Evolutionary conservation across 2,113 vertebrate species (phyloP).

Genomic region (Astatoreochromis straeleni): DNA sequence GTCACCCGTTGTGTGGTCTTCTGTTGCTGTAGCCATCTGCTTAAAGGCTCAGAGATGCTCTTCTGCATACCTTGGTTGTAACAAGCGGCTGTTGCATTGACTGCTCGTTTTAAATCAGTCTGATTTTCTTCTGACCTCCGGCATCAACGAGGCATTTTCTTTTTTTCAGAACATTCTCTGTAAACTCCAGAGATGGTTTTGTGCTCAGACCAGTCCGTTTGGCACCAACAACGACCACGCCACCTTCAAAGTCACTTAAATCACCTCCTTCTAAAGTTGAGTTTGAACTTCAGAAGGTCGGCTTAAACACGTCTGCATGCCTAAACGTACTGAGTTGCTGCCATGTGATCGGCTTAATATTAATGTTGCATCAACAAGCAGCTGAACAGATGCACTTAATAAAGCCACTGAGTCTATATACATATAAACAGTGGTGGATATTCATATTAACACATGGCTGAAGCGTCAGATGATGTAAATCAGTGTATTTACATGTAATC

Average conservation of each 20-base stretch:
- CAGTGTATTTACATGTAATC: background rate
- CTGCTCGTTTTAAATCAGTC: background rate
- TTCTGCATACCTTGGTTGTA: background rate
- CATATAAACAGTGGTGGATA: background rate
- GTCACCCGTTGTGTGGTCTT: background rate
- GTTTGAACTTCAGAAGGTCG: background rate
- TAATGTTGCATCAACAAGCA: background rate
- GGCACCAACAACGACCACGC: background rate
- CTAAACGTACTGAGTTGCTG: background rate
- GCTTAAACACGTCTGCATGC: background rate
- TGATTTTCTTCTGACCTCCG: background rate
- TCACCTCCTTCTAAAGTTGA: accelerated
- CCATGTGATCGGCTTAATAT: background rate
- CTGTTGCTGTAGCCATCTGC: background rate
- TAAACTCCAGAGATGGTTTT: background rate
- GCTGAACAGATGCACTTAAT: background rate
- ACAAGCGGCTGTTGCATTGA: background rate
- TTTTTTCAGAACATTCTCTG: background rate
- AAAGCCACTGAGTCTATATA: background rate
- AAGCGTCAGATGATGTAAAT: background rate
- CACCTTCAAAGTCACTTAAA: background rate
- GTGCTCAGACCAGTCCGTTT: background rate
- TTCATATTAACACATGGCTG: background rate
- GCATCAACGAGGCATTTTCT: background rate
- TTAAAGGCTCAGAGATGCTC: background rate